These are phyloP conservation scores for Nesogale talazaci DNA, from an alignment of 2,113 vertebrate genomes.

Conservation along the genomic window DNA sequence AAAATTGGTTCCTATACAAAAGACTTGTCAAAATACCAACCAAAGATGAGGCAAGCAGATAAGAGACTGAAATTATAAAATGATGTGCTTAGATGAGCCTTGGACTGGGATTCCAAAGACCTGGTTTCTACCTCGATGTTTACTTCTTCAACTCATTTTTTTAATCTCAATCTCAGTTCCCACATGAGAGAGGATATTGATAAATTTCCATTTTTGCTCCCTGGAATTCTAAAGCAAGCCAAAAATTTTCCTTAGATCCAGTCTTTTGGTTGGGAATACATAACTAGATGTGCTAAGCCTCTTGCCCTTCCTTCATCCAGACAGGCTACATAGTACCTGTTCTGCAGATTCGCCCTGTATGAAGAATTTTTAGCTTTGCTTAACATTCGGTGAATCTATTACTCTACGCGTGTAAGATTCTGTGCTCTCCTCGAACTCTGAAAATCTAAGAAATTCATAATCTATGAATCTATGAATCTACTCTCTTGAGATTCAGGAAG, in stretches of 20 bases:
- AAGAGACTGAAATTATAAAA: background rate
- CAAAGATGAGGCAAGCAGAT: background rate
- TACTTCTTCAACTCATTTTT: background rate
- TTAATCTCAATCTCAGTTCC: background rate
- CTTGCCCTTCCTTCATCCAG: background rate
- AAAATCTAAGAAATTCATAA: slow-evolving; percentile 17
- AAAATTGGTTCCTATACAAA: background rate
- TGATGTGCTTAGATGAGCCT: background rate
- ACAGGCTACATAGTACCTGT: background rate
- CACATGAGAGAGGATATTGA: background rate
- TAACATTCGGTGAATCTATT: background rate
- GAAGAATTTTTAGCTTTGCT: background rate
- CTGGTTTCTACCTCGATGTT: background rate
- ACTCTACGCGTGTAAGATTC: background rate
- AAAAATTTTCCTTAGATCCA: background rate
- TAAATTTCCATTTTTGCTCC: background rate
- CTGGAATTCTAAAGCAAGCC: background rate
- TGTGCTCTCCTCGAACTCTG: background rate
- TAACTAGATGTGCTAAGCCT: background rate
- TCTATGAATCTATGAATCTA: background rate
- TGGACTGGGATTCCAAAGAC: background rate
- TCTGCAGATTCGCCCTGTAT: background rate
- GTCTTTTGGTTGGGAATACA: background rate
- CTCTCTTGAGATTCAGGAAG: slow-evolving; percentile 20
- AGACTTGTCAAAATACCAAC: background rate